Evolutionary conservation across 1,140 invertebrate genomes (phyloP), one percentile per base, ranked within the genome.

Genomic region (Leptinotarsa defecta): DNA sequence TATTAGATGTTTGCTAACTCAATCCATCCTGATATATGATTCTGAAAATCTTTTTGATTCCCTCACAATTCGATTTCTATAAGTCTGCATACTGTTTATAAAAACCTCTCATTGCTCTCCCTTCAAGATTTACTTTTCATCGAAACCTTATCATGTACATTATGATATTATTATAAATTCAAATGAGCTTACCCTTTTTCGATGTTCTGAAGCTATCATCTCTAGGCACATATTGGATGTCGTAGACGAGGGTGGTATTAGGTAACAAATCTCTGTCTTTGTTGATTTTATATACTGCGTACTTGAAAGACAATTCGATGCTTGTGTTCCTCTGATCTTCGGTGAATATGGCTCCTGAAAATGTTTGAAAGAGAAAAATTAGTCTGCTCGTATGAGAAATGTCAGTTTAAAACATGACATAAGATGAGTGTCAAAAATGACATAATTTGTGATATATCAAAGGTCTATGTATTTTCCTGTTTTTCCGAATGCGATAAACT

Each of bases 281-380:
- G 86, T 97, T 97, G 73, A 97, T 94, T 70, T 93, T 91, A 86
- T 96, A 96, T 2, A 97, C 94, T 2, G 95, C 95, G 86, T 97
- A 97, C 82, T 97, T 96, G 86, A 97, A 97, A 3, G 96, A 94
- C 74, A 96, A 86, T 84, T 97, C 95, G 0, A 92, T 90, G 74
- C 91, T 93, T 77, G 92, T 94, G 77, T 94, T 94, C 78, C 93
- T 92, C 79, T 95, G 92, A 78, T 96, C 94, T 81, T 96, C 94
- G 0, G 94, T 95, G 86, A 96, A 96, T 76, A 97, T 94, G n/a
- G 94, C 95, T 80, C 95, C 95, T 96, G 89, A 1, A 91, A 91
- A 68, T 62, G 34, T 43, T 43, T 43, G 34, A 43, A 11, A 11
- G 8, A 43, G 8, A 43, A 43, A 43, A 43, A 2, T 43, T 43